Evolutionary conservation across 2,797 vertebrate species (phyloP), one percentile per base, ranked within the genome.

Genomic region (Pseudotriccus pelzelni): DNA sequence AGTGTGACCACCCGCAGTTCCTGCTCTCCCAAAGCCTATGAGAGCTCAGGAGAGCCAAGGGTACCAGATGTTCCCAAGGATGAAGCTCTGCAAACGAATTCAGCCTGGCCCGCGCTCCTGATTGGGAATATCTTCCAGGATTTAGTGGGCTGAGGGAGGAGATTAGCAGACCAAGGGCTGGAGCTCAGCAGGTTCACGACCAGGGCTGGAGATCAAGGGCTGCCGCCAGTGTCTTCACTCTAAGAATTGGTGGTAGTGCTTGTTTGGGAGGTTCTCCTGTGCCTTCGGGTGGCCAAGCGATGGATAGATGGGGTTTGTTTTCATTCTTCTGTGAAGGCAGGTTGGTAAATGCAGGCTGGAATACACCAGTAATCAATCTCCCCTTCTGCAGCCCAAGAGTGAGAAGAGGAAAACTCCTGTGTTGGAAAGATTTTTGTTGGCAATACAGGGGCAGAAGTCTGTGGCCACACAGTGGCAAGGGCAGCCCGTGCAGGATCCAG

Each of bases 1-100:
- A 62, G 14, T 9, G 56, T 3, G 6, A 36, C 68, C 63, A 28
- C 66, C 60, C 12, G 0, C 1, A 0, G 25, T 14, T 6, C 0
- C 23, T 7, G 44, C 62, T 68, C 41, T 46, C 37, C 44, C 52
- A 30, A 37, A 89, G 52, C 60, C 37, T 1, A 0, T 5, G 1
- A 64, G 28, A 60, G 73, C 81, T 75, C 52, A 12, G 60, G 43
- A 0, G 3, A 79, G 66, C 79, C 66, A 46, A 34, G 2, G 14
- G 72, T 19, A 19, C 34, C 80, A 84, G 80, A 36, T 81, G 63
- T 93, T 90, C 72, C 91, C 87, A 80, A 74, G 87, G 88, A 74
- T 81, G 89, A 70, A 91, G 63, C 63, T 75, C 81, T 63, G 90
- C 67, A 69, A 64, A n/a, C 60, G 83, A 14, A 30, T 37, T 8